Conservation (phyloP, 2,888 invertebrate genomes). For the Rotaria socialis region DNA sequence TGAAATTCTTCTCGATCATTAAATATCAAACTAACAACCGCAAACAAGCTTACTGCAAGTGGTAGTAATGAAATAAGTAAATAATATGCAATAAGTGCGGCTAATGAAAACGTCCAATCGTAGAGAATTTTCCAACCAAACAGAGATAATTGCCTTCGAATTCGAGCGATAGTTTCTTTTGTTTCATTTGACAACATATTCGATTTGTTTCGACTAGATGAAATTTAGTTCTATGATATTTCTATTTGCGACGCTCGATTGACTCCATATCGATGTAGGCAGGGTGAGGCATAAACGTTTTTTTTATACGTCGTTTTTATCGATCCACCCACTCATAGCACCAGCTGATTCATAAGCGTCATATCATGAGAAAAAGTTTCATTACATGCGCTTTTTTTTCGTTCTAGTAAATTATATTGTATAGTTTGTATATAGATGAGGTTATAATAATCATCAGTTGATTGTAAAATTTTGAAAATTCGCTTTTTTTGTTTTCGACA, state of each 20-base stretch:
- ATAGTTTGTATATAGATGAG: too few species aligned
- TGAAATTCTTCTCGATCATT: not conserved
- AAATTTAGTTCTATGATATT: not conserved
- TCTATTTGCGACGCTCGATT: not conserved
- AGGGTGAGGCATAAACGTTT: not conserved
- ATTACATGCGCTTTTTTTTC: too few species aligned
- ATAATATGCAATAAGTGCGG: slow-evolving; percentile 5
- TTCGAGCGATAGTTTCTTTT: not conserved
- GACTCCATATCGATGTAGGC: not conserved
- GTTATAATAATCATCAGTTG: too few species aligned
- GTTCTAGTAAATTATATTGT: too few species aligned
- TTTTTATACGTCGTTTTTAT: not conserved
- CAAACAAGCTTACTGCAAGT: not conserved
- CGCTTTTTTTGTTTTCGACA: too few species aligned
- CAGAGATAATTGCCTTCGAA: not conserved
- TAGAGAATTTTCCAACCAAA: not conserved
- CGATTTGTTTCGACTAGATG: not conserved
- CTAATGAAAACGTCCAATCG: not conserved
- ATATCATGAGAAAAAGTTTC: too few species aligned
- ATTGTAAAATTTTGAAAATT: too few species aligned
- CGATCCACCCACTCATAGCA: not conserved
- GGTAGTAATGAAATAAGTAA: not conserved
- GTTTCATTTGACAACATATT: not conserved
- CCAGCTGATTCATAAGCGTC: not conserved
- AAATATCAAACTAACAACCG: not conserved